Evolutionary conservation across 2,113 vertebrate species (phyloP).

Genomic region (Pipa parva): DNA sequence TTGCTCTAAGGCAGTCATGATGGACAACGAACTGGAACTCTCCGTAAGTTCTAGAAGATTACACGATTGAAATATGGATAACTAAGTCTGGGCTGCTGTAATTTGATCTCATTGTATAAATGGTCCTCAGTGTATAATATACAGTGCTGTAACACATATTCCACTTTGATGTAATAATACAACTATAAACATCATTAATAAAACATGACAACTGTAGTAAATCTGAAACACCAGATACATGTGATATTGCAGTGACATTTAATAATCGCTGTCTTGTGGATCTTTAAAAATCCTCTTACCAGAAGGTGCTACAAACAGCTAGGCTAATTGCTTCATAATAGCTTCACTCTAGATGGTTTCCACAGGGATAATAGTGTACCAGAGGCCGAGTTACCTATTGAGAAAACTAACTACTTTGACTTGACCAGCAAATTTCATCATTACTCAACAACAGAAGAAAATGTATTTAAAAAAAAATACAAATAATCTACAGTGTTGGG

Average conservation of each 20-base stretch:
- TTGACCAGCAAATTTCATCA: background rate
- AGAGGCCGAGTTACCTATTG: constrained; percentile 9
- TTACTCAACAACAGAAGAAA: constrained; percentile 4
- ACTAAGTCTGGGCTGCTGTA: too few species aligned
- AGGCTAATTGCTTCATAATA: constrained; percentile 28
- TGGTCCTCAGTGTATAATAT: too few species aligned
- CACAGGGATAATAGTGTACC: constrained; percentile 27
- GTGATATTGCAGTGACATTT: constrained; percentile 16
- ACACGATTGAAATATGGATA: too few species aligned
- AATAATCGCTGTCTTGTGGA: constrained; percentile 13
- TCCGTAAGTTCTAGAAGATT: too few species aligned
- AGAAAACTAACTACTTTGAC: constrained; percentile 20
- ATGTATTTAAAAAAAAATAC: constrained; percentile 14
- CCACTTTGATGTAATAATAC: too few species aligned
- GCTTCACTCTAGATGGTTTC: constrained; percentile 3
- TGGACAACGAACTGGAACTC: too few species aligned
- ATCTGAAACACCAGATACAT: background rate
- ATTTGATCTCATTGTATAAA: too few species aligned
- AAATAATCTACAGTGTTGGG: background rate
- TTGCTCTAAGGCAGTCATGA: too few species aligned
- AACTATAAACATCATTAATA: background rate
- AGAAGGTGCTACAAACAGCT: constrained; percentile 14
- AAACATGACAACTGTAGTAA: background rate
- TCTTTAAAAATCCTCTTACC: constrained; percentile 7
- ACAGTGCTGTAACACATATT: too few species aligned